Conservation (phyloP, 2,113 vertebrate species). For the Parus major region DNA sequence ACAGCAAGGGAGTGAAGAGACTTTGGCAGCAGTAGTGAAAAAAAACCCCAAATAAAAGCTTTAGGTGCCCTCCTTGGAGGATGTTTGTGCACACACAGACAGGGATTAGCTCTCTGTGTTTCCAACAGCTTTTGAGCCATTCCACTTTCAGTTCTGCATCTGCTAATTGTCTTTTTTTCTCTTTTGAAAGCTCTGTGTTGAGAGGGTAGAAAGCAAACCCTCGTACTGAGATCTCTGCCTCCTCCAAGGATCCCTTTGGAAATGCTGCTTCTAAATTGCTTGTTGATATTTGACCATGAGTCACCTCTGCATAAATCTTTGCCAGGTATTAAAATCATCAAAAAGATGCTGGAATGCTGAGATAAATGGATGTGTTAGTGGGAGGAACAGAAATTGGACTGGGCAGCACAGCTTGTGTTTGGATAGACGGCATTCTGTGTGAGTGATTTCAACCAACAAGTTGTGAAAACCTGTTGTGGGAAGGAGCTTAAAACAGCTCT, state of each 20-base stretch:
- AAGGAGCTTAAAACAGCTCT: constrained; percentile 48
- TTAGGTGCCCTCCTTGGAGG: neutral
- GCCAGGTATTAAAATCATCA: neutral
- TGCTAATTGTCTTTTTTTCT: neutral
- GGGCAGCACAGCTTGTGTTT: neutral
- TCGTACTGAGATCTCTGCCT: neutral
- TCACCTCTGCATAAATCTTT: neutral
- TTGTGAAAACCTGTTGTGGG: constrained; percentile 24
- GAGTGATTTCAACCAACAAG: constrained; percentile 35
- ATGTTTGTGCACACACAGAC: neutral
- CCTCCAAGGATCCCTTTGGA: neutral
- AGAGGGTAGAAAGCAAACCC: neutral
- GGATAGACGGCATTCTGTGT: neutral
- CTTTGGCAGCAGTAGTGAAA: neutral
- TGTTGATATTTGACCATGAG: neutral
- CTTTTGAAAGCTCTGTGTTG: neutral
- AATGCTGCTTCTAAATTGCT: neutral
- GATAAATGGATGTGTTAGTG: neutral
- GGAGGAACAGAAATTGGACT: neutral
- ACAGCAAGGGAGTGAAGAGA: neutral
- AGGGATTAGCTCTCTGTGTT: neutral
- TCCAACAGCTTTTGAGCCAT: neutral
- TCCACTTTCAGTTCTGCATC: neutral
- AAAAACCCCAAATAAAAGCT: neutral
- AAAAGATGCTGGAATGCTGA: neutral